Conservation (phyloP, 2,797 vertebrate species). For the Siniperca obscura region DNA sequence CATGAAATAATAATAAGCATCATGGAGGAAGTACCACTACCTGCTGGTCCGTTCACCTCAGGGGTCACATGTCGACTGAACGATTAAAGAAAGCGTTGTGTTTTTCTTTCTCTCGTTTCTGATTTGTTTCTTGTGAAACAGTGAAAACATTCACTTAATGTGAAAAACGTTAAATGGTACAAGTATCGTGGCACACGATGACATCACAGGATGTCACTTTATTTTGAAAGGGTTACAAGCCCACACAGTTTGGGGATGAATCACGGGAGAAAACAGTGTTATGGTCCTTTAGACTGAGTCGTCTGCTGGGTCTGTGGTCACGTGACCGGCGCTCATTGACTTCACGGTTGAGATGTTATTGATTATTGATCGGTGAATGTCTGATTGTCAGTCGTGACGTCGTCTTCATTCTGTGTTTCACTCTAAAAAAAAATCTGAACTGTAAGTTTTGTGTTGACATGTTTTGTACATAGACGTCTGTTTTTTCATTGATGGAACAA, state of each 20-base stretch:
- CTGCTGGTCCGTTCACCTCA: no score
- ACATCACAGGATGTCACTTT: background rate
- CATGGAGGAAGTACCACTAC: no score
- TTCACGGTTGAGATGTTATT: constrained; percentile 12
- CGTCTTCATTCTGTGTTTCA: constrained; percentile 37
- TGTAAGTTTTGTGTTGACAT: constrained; percentile 42
- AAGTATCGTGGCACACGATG: no score
- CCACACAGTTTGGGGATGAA: background rate
- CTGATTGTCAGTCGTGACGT: constrained; percentile 28
- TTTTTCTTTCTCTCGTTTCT: no score
- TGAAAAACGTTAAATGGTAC: background rate
- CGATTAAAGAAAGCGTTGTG: no score
- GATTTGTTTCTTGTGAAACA: no score
- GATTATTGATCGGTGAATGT: constrained; percentile 42
- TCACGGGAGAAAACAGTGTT: background rate
- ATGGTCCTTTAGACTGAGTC: constrained; percentile 3
- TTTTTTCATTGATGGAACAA: constrained; percentile 64
- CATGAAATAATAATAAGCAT: no score
- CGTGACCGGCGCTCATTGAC: constrained; percentile 19
- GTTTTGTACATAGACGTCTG: constrained; percentile 63
- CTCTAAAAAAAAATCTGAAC: constrained; percentile 41
- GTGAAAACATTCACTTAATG: no score
- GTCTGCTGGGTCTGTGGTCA: constrained; percentile 20
- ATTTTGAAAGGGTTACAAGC: constrained; percentile 12
- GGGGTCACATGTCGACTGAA: no score